These are phyloP conservation scores for Castor canadensis DNA, from an alignment of 2,113 vertebrate species.

Conservation along the genomic window DNA sequence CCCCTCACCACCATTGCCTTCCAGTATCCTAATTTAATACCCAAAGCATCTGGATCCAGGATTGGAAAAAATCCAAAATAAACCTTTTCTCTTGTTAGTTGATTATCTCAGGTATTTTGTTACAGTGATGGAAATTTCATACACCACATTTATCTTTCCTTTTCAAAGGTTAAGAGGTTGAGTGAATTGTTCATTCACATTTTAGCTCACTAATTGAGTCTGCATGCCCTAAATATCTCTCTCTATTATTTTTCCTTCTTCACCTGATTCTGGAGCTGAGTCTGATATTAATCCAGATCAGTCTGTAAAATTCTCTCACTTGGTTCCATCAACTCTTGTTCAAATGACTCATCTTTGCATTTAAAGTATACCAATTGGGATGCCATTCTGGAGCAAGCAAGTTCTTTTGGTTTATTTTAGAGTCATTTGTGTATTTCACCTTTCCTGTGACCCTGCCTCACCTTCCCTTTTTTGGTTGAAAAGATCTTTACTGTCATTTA, in stretches of 20 bases:
- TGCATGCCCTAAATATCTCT: not conserved
- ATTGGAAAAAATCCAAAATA: not conserved
- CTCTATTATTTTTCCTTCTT: not conserved
- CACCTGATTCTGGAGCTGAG: not conserved
- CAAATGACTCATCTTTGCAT: conserved; percentile 42
- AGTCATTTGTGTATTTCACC: conserved; percentile 72
- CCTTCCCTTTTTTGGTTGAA: conserved; percentile 48
- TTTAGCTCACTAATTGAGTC: conserved; percentile 44
- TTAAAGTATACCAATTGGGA: not conserved
- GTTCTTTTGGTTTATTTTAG: conserved; percentile 73
- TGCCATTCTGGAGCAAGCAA: conserved; percentile 29
- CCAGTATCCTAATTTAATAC: not conserved
- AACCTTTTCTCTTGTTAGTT: not conserved
- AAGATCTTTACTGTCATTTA: conserved; percentile 70
- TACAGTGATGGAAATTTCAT: not conserved
- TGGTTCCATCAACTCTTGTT: conserved; percentile 54
- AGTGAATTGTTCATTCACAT: not conserved
- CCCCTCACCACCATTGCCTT: too few relatives aligned
- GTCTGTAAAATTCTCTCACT: conserved; percentile 45
- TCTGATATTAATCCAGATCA: conserved; percentile 46
- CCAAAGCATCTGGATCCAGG: not conserved
- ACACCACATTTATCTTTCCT: not conserved
- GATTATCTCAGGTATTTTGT: not conserved
- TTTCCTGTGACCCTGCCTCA: conserved; percentile 61
- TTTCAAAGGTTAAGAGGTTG: conserved; percentile 21